phyloP scores from a whole-genome alignment of 2,888 invertebrate species.

The Cephus sareptanus region DNA sequence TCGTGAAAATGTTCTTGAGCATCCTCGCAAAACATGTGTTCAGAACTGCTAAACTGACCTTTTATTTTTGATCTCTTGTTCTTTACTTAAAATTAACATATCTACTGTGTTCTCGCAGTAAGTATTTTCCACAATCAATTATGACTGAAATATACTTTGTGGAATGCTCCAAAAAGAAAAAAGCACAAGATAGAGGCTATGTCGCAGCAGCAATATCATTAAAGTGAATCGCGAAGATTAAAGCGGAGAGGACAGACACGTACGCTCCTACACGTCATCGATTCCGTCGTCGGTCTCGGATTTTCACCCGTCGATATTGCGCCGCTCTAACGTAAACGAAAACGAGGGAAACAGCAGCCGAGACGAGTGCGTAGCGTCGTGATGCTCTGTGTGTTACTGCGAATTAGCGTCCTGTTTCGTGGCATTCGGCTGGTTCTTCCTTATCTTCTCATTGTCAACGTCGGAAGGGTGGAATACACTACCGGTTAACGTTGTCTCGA shows the following conservation, averaged over 20 bases:
- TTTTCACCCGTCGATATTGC: background rate
- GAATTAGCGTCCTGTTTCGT: background rate
- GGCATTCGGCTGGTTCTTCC: background rate
- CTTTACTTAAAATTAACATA: background rate
- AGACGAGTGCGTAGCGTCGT: background rate
- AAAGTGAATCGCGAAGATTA: background rate
- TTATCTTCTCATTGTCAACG: background rate
- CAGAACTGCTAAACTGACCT: background rate
- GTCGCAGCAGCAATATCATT: background rate
- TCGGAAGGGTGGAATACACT: background rate
- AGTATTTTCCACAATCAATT: background rate
- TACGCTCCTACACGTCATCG: background rate
- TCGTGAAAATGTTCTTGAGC: slow-evolving; percentile 10
- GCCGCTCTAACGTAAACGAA: background rate
- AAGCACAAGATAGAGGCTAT: background rate
- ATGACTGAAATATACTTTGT: background rate
- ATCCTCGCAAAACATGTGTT: slow-evolving; percentile 4
- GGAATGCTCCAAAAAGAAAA: background rate
- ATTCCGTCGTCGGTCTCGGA: background rate
- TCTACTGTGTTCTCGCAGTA: background rate
- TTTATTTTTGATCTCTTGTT: background rate
- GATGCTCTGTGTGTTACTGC: background rate
- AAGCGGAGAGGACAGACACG: background rate
- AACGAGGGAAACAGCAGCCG: background rate
- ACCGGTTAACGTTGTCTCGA: background rate